These are phyloP conservation scores for Drosophila sp. DNA, from an alignment of 1,140 invertebrate species.

Conservation along the genomic window DNA sequence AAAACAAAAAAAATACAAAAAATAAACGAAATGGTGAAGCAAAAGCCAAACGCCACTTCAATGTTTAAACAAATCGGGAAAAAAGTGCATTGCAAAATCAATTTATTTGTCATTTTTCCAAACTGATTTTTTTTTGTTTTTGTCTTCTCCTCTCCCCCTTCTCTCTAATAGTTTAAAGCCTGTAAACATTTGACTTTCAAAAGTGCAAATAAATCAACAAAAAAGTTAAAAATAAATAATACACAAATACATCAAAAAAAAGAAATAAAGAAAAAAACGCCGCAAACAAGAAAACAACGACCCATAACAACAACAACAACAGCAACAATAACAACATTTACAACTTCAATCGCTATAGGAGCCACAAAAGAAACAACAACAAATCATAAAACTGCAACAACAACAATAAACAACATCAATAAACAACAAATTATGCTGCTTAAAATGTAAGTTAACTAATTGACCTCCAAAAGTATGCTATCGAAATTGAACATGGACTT, in stretches of 20 bases:
- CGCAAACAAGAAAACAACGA: conserved; percentile 24
- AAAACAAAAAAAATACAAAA: conserved; percentile 5
- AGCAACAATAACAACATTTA: conserved; percentile 2
- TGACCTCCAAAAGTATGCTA: conserved; percentile 16
- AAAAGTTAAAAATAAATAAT: conserved; percentile 31
- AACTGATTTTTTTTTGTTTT: conserved; percentile 29
- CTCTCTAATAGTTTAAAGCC: conserved; percentile 44
- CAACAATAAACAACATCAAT: conserved; percentile 28
- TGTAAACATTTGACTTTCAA: conserved; percentile 67
- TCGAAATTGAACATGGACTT: not conserved
- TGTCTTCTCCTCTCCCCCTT: conserved; percentile 6
- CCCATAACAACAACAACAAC: not conserved
- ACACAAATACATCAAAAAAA: conserved; percentile 21
- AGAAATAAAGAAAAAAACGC: conserved; percentile 47
- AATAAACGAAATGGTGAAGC: conserved; percentile 37
- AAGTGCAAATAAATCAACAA: conserved; percentile 62
- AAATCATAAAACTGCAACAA: conserved; percentile 33
- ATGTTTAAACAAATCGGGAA: conserved; percentile 20
- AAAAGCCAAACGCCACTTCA: conserved; percentile 25
- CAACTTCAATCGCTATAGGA: conserved; percentile 10
- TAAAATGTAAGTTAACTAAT: conserved; percentile 65
- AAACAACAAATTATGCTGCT: conserved; percentile 58
- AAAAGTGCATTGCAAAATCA: conserved; percentile 23
- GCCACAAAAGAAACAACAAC: conserved; percentile 3
- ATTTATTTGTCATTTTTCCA: conserved; percentile 19